Evolutionary conservation across 2,113 vertebrate species (phyloP).

Genomic region (Hemibagrus wyckioides): DNA sequence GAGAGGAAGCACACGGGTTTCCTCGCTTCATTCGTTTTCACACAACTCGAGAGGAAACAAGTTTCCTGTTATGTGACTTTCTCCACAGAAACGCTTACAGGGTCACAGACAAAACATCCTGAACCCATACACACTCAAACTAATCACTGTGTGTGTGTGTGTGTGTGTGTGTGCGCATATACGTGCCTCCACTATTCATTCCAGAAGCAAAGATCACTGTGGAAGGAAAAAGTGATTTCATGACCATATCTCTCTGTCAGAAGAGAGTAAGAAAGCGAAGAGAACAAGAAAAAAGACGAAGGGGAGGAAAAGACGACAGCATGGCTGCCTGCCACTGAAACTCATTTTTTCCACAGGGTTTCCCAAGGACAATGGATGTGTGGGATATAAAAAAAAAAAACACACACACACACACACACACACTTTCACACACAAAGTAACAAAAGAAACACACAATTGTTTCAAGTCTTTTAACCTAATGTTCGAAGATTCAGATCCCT

Average conservation of each 20-base stretch:
- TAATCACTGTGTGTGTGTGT: slow-evolving; percentile 36
- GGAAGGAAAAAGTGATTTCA: slow-evolving; percentile 61
- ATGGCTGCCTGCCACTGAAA: slow-evolving; percentile 32
- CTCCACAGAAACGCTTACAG: slow-evolving; percentile 39
- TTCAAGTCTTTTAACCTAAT: neutral
- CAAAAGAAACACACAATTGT: slow-evolving; percentile 2
- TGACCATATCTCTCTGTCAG: slow-evolving; percentile 51
- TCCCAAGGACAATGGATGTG: slow-evolving; percentile 51
- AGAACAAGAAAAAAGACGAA: slow-evolving; percentile 9
- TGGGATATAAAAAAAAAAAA: slow-evolving; percentile 25
- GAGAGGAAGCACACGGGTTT: neutral
- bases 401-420: slow-evolving; percentile 34
- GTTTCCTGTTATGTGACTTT: slow-evolving; percentile 52
- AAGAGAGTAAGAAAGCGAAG: slow-evolving; percentile 28
- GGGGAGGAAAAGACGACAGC: slow-evolving; percentile 15
- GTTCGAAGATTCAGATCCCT: neutral
- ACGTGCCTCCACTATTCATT: slow-evolving; percentile 36
- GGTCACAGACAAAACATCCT: slow-evolving; percentile 51
- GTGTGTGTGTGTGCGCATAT: slow-evolving; percentile 24
- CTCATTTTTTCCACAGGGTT: slow-evolving; percentile 58
- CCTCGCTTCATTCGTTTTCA: neutral
- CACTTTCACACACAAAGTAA: slow-evolving; percentile 19
- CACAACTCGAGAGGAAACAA: slow-evolving; percentile 34
- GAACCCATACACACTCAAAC: slow-evolving; percentile 9
- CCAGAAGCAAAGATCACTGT: slow-evolving; percentile 30